These are phyloP conservation scores for Amphiduros pacificus DNA, from an alignment of 2,888 invertebrate species.

Conservation along the genomic window DNA sequence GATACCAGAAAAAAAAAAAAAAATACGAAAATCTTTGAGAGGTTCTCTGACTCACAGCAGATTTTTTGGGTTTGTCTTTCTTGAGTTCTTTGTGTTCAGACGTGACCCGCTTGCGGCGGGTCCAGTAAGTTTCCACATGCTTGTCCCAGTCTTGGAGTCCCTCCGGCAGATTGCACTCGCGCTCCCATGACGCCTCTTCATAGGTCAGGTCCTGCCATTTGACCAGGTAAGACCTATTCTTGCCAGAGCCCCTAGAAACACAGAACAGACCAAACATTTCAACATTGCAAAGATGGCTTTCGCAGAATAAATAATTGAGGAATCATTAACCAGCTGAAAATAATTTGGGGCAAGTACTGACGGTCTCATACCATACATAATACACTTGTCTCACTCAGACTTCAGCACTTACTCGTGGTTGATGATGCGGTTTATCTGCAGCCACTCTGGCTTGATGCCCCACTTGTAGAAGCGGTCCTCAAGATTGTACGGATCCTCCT, in stretches of 20 bases:
- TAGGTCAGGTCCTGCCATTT: constrained; percentile 97
- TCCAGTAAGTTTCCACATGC: constrained; percentile 83
- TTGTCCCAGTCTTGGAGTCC: constrained; percentile 29
- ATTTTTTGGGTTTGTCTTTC: constrained; percentile 34
- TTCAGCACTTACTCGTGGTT: constrained; percentile 63
- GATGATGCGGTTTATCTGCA: constrained; percentile 88
- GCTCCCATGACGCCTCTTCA: constrained; percentile 94
- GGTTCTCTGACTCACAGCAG: constrained; percentile 27
- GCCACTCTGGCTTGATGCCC: constrained; percentile 96
- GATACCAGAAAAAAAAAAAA: too few relatives aligned
- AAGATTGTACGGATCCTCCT: constrained; percentile 50
- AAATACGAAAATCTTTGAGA: too few relatives aligned
- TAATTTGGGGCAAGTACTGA: too few relatives aligned
- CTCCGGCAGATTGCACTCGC: constrained; percentile 21
- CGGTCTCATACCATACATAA: not conserved
- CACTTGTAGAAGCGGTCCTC: constrained; percentile 71
- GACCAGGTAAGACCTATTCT: constrained; percentile 70
- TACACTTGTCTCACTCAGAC: not conserved
- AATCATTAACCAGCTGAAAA: too few relatives aligned
- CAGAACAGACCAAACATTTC: too few relatives aligned
- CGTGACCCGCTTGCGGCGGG: constrained; percentile 40
- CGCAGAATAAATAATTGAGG: too few relatives aligned
- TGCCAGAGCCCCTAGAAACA: too few relatives aligned
- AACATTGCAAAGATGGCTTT: too few relatives aligned
- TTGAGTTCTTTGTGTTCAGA: constrained; percentile 15